Base-by-base conservation (phyloP, 1,140 invertebrate genomes). In the Muscidifurax raptorellus region DNA sequence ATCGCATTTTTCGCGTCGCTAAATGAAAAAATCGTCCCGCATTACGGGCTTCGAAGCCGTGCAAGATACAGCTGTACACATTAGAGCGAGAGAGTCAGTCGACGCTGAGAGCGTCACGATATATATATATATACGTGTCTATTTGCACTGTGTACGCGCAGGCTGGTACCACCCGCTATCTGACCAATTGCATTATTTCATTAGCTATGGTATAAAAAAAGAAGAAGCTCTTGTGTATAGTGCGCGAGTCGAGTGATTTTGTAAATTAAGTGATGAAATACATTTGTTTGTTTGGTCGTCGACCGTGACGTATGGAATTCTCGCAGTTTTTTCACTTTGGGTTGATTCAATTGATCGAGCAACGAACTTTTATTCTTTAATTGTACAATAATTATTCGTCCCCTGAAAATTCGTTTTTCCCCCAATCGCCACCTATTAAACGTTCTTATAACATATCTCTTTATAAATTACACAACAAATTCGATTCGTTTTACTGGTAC, bases 1-100 rank as follows among this genome's bases (percentile, higher is more conserved):
- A 79, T 36, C 15, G 44, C 5, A 13, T 59, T 59, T 59, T 59
- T 59, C 52, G 52, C 52, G 27, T 13, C 25, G 67, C n/a, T 47
- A 30, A 81, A 81, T 32, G 28, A 72, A 72, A 72, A 72, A 81
- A 81, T 81, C 9, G 67, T 44, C 44, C 27, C 52, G 30, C 40
- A 72, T 81, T 18, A 75, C 52, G 52, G 71, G 71, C 80, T 82
- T 64, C 28, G 80, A 82, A 82, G 80, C 80, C 80, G 30, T 82
- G 69, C 52, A 82, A 82, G 28, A 52, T 72, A 72, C 69, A 59
- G 25, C 27, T 59, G 66, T 22, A 10, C 64, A 22, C 28, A n/a
- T n/a, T n/a, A 18, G 52, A 59, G 52, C 13, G 18, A 59, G 22
- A 0, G 6, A n/a, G 30, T 36, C 36, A 10, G 36, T 40, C 36